Evolutionary conservation across 2,888 invertebrate species (phyloP), one percentile per base, ranked within the genome.

Genomic region (Amblyjoppa proteus): DNA sequence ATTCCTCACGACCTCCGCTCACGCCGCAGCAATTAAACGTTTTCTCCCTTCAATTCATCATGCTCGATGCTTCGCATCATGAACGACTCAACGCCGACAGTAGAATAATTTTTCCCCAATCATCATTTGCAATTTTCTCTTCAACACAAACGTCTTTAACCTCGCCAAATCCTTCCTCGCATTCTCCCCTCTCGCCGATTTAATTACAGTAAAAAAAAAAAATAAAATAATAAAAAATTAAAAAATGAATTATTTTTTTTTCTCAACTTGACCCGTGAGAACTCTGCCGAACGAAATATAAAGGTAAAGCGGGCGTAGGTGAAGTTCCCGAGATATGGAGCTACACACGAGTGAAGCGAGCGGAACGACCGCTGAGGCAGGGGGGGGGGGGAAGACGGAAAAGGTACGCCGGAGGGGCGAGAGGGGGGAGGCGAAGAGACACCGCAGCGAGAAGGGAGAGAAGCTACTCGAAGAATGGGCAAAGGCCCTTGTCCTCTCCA

Each of bases 401-500:
- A 86, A 86, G 83, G 79, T 75, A 81, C 68, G 78, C 70, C 70
- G 68, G 66, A 83, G 45, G 13, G 45, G 61, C 34, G 31, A 41
- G 66, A 1, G 58, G 28, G 61, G 61, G 4, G 7, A 49, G 70
- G 49, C 31, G 45, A 61, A 31, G 58, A 70, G 61, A 45, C 70
- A 64, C 58, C 53, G 28, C 13, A 16, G 28, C 70, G 45, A 49
- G 71, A 64, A 71, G 79, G 45, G 85, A 78, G 87, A 84, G 87
- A 87, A 88, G 81, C 81, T 81, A 83, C 87, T 88, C 89, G 84
- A 88, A 86, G 86, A 89, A 84, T 87, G 83, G 79, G 86, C 87
- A 88, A 78, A 88, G 87, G 86, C 90, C 87, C 92, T 92, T 91
- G 91, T 92, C 88, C 89, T 90, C 91, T 90, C 91, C 89, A 92